A percentile compares a stretch with the other conserved stretches of the same genome.
These are phyloP conservation scores for Emydocephalus ijimae DNA, from an alignment of 2,113 vertebrate species.

Conservation along the genomic window DNA sequence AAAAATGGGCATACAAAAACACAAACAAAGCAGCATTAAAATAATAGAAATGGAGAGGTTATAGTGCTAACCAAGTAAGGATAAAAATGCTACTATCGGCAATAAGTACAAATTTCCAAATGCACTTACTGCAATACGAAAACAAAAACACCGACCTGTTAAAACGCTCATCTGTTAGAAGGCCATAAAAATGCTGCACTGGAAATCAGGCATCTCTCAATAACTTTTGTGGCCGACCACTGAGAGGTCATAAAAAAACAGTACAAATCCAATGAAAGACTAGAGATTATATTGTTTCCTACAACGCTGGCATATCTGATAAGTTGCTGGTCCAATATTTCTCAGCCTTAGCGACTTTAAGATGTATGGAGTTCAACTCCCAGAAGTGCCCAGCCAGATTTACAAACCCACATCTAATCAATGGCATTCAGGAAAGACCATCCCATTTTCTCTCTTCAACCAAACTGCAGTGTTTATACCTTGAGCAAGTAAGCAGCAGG, in stretches of 20 bases:
- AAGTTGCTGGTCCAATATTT: background rate
- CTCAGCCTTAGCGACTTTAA: background rate
- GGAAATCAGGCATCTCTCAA: background rate
- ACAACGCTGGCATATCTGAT: background rate
- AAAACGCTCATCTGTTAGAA: background rate
- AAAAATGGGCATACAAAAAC: background rate
- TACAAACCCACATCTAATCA: background rate
- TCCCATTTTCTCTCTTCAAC: background rate
- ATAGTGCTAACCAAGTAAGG: background rate
- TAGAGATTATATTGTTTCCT: background rate
- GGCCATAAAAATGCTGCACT: background rate
- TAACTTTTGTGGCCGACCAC: background rate
- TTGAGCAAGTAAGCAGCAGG: background rate
- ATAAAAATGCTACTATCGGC: background rate
- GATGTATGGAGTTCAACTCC: too few species aligned
- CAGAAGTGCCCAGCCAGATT: background rate
- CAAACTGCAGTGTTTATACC: background rate
- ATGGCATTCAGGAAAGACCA: background rate
- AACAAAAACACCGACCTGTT: background rate
- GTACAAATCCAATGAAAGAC: background rate
- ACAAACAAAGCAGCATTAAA: background rate
- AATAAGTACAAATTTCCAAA: background rate
- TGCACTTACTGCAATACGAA: background rate
- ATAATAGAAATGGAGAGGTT: background rate
- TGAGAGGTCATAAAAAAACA: background rate